Base-by-base conservation (phyloP, 2,888 invertebrate genomes). In the Agrochola lychnidis region DNA sequence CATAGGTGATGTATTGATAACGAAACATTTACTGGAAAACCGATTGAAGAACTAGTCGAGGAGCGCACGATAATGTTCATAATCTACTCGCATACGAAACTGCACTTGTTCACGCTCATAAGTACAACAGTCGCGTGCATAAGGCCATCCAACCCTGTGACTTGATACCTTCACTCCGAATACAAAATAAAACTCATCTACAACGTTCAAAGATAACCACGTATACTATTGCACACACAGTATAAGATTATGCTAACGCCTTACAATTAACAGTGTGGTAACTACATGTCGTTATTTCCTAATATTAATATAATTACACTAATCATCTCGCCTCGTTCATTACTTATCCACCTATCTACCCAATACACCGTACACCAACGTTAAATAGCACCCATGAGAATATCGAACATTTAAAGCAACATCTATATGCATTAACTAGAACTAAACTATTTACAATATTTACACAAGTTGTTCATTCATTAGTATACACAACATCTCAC, bases 371-470 rank as follows among this genome's bases (percentile, higher is more conserved):
- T 93, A 93, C 94, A 96, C 95, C 96, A 92, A 93, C 92, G 87
- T 94, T 94, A 95, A 95, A 95, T 96, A 96, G 96, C 96, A 96
- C 96, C 96, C 96, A 94, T 96, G 92, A 94, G 91, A 94, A 94
- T 95, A 95, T 93, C 92, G 92, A 94, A 96, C 94, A 94, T 90
- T 93, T 94, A 96, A 95, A 95, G 96, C 96, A 88, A 94, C 91
- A 93, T 93, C 91, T 93, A 92, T 92, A 93, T 88, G 92, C 91
- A 89, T 87, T 88, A 69, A 61, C 40, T 89, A 88, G 90, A 90
- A 90, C 86, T 90, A 82, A 88, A 89, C 84, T 95, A 94, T 95
- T 88, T 95, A 95, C 94, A 96, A 77, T 93, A 93, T 95, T 89
- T 94, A 94, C 94, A 95, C 64, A 87, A 84, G 83, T 92, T 92